phyloP scores from a whole-genome alignment of 2,797 vertebrate genomes.

The Mus minutoides region DNA sequence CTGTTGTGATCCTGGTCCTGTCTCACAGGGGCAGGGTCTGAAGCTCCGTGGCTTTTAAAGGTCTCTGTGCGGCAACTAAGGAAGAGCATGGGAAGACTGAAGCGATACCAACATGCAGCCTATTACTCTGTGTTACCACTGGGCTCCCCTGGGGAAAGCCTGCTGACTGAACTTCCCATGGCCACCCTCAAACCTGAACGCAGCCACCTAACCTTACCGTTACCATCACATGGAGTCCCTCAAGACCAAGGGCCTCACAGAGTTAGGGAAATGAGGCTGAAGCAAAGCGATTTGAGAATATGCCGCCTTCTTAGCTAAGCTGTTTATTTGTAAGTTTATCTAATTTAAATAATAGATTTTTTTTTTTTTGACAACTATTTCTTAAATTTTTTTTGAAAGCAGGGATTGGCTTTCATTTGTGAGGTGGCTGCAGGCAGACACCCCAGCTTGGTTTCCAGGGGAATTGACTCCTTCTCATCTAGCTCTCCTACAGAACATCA shows the following conservation, averaged over 20 bases:
- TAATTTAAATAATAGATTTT: neutral
- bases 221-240: no score
- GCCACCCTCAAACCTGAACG: no score
- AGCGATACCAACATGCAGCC: no score
- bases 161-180: neutral
- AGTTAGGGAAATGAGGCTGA: neutral
- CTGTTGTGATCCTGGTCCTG: neutral
- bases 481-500: neutral
- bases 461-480: accelerated
- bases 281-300: neutral
- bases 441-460: neutral
- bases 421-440: neutral
- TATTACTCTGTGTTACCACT: neutral
- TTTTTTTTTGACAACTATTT: conserved; percentile 21
- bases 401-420: neutral
- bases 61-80: neutral
- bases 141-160: neutral
- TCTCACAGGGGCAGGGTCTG: neutral
- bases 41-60: neutral
- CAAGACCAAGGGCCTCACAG: neutral
- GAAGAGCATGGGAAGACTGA: neutral
- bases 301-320: neutral
- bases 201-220: neutral
- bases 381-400: neutral
- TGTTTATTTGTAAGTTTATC: neutral